Percentiles rank a stretch among this genome's conserved stretches.
These are phyloP conservation scores for Galbula dea DNA, from an alignment of 2,113 vertebrate genomes.

Conservation along the genomic window DNA sequence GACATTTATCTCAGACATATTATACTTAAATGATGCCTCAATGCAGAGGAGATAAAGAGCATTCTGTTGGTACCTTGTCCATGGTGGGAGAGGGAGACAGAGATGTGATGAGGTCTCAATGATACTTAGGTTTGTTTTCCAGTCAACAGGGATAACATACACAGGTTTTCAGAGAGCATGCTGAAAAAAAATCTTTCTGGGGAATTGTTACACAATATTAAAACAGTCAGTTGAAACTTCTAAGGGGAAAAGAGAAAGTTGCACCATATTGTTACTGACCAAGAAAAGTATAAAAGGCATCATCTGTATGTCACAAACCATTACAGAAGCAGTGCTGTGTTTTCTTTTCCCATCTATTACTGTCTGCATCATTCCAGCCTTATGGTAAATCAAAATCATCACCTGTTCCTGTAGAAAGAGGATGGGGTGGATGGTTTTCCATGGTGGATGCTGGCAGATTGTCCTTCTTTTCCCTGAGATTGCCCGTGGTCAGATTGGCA, in stretches of 20 bases:
- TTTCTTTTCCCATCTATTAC: not conserved
- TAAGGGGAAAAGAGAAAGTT: not conserved
- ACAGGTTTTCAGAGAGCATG: not conserved
- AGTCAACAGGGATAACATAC: not conserved
- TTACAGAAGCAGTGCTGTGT: not conserved
- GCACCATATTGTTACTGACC: not conserved
- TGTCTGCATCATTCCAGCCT: fast-evolving
- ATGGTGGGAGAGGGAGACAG: not conserved
- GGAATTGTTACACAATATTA: not conserved
- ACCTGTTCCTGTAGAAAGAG: not conserved
- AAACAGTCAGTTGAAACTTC: not conserved
- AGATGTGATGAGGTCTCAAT: not conserved
- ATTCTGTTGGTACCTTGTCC: not conserved
- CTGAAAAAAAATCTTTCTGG: not conserved
- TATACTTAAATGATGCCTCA: not conserved
- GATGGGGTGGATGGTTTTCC: not conserved
- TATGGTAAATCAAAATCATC: not conserved
- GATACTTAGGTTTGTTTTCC: not conserved
- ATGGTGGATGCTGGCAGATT: fast-evolving
- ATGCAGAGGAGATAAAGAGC: not conserved
- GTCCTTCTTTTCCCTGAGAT: not conserved
- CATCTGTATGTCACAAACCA: not conserved
- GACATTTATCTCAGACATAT: not conserved
- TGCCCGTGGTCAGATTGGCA: fast-evolving
- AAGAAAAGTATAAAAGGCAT: not conserved